phyloP scores from a whole-genome alignment of 1,140 invertebrate genomes.

The Calliphora vicina region DNA sequence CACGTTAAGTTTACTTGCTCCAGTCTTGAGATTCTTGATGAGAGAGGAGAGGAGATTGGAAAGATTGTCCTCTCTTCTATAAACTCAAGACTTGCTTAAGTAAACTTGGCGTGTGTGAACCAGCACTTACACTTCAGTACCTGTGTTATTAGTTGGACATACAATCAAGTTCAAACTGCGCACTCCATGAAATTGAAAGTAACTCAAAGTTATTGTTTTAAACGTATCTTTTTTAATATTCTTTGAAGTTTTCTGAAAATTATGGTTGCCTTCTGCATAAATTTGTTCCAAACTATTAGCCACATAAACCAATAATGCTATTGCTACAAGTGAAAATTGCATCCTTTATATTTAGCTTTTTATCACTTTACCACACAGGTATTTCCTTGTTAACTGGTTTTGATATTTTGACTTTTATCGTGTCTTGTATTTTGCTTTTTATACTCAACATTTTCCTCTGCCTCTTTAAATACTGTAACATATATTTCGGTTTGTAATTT shows the following conservation, averaged over 20 bases:
- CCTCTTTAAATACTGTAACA: background rate
- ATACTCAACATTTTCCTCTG: background rate
- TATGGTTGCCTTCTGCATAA: background rate
- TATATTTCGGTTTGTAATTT: too few relatives aligned
- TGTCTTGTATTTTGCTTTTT: background rate
- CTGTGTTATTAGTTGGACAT: conserved; percentile 44
- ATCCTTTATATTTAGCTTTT: background rate
- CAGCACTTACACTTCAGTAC: too few relatives aligned
- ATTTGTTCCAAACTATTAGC: background rate
- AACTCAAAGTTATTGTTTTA: conserved; percentile 51
- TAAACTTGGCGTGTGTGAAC: too few relatives aligned
- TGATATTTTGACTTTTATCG: background rate
- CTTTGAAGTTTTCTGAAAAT: background rate
- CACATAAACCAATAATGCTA: too few relatives aligned
- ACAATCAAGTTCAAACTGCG: conserved; percentile 54
- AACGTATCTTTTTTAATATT: too few relatives aligned
- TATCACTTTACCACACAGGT: background rate
- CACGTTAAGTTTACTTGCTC: too few relatives aligned
- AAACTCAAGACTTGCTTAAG: too few relatives aligned
- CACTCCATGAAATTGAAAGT: conserved; percentile 58
- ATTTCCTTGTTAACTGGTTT: background rate
- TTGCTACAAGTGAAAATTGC: background rate
- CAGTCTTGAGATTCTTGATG: too few relatives aligned
- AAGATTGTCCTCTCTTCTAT: too few relatives aligned
- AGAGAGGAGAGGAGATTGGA: too few relatives aligned